Evolutionary conservation across 2,113 vertebrate genomes (phyloP), one percentile per base, ranked within the genome.

Genomic region (Caranx melampygus): DNA sequence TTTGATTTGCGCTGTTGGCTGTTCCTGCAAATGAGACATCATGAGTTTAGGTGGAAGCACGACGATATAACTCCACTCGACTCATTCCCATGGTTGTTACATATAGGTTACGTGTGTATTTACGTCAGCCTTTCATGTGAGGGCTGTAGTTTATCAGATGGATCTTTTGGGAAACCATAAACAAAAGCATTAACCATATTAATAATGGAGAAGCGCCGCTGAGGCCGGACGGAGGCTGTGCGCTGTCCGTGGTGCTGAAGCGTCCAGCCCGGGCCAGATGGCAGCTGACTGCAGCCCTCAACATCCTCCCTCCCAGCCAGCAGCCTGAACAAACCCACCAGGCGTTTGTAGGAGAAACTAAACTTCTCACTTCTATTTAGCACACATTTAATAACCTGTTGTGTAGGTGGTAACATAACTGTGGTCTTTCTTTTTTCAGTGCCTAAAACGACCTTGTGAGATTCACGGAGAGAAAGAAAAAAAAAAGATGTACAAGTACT

Each of bases 201-300:
- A 83, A 33, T 34, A 52, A 77, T 44, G 18, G 49, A 78, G 66
- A 59, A 65, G 60, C 2, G 40, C 21, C 34, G 59, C 63, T 15
- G 37, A 59, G 31, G 40, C 11, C 18, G 44, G 54, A 51, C n/a
- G 6, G 57, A 72, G 65, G 34, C 54, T 49, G 70, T 33, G 74
- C 72, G 76, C 89, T 90, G 78, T 91, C 85, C 72, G 45, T 60
- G 89, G 88, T 88, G 60, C 86, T 87, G 84, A 86, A 91, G 58
- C 63, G 35, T 63, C 44, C 66, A 62, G 72, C 3, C 57, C 35
- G 3, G 63, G 49, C 37, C 63, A 67, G 75, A 60, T 78, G 78
- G 78, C 76, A 59, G 67, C 82, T 87, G 77, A 75, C 61, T 82
- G 81, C 64, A 52, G 61, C 67, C 52, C 52, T 58, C 71, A 11